Base-by-base conservation (phyloP, 2,888 invertebrate genomes). In the Aricia artaxerxes region DNA sequence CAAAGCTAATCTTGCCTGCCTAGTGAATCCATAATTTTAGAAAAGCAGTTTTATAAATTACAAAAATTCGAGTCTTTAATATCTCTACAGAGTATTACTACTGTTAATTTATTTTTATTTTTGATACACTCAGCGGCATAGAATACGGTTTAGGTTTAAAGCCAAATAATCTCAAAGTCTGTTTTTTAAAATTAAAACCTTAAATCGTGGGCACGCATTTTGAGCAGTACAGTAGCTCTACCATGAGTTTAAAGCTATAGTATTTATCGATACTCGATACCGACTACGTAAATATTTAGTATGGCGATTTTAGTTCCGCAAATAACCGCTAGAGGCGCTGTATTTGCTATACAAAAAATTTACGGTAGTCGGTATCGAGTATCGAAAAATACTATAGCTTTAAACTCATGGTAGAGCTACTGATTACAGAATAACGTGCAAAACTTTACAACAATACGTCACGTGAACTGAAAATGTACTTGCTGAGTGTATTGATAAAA, bases 21-120 rank as follows among this genome's bases (percentile, higher is more conserved):
- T 64, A 69, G 60, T 64, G 31, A 31, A 35, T 40, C 24, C 53
- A 79, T 79, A 64, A 31, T 49, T 44, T 78, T 69, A 49, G 35
- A 72, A 9, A 69, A 72, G 78, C 72, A 72, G 78, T 72, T 72
- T 80, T 77, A 76, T 35, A 73, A 78, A 77, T 49, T 61, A n/a
- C 31, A 38, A 64, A 38, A 86, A 87, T 86, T 87, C 85, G 84
- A 88, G 85, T 78, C 84, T 83, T 83, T 83, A 85, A 86, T 85
- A 85, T 78, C 40, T 78, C 72, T 80, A 78, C 75, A 78, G 69
- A 88, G 85, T 86, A 80, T 85, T 86, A 86, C 84, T 88, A 87
- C 87, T 89, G 88, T 88, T 90, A 86, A 87, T 83, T 83, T 83
- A 85, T 91, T 53, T 16, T 31, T 35, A 78, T n/a, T n/a, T 76